A percentile compares a stretch with the other conserved stretches of the same genome.
Conservation (phyloP, 2,797 vertebrate genomes). For the Spinibarbus caldwelli region DNA sequence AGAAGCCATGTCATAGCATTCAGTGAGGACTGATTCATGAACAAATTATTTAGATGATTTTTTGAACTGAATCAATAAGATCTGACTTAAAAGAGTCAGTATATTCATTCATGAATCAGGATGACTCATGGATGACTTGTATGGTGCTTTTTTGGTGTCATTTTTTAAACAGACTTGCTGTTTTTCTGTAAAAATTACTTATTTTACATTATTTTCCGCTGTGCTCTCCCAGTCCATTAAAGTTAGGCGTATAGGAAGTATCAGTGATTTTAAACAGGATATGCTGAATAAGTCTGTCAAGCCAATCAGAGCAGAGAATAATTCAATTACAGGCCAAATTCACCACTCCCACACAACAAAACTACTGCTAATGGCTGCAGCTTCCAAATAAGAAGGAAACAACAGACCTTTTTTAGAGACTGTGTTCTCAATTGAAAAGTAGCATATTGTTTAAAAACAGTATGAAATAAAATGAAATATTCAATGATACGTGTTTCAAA, state of each 20-base stretch:
- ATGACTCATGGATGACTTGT: background rate
- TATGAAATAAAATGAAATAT: background rate
- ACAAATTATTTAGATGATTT: background rate
- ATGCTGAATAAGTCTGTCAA: slow-evolving; percentile 46
- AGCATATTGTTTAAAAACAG: background rate
- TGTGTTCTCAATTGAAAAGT: background rate
- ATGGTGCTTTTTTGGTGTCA: background rate
- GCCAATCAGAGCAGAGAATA: slow-evolving; percentile 54
- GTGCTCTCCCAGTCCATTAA: background rate
- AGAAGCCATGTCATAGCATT: background rate
- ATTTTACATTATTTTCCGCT: background rate
- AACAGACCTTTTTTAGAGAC: background rate
- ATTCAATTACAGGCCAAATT: slow-evolving; percentile 49
- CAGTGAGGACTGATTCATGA: background rate
- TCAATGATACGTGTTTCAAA: background rate
- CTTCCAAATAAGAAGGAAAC: slow-evolving; percentile 16
- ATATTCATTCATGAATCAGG: background rate
- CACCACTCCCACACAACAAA: slow-evolving; percentile 49
- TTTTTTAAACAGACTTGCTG: background rate
- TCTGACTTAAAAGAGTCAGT: background rate
- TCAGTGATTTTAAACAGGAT: slow-evolving; percentile 48
- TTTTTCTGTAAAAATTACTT: background rate
- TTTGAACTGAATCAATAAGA: background rate
- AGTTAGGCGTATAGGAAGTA: slow-evolving; percentile 36
- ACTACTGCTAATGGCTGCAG: slow-evolving; percentile 35